A percentile compares a stretch with the other conserved stretches of the same genome.
phyloP scores from a whole-genome alignment of 2,113 vertebrate species.

The Cariama cristata region DNA sequence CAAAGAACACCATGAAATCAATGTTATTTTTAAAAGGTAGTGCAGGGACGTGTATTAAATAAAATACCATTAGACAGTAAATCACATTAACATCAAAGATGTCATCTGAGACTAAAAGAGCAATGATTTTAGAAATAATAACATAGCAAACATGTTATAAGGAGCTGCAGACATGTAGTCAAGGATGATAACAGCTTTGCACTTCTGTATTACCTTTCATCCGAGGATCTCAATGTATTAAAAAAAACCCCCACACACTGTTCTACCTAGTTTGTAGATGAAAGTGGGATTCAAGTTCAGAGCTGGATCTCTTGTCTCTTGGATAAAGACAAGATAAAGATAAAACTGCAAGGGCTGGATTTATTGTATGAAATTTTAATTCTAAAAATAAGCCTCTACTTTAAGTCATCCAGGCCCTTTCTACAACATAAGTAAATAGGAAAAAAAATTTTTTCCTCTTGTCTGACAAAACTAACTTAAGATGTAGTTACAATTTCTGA shows the following conservation, averaged over 20 bases:
- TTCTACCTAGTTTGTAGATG: neutral
- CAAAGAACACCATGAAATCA: neutral
- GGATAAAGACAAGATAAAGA: neutral
- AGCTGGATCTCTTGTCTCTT: neutral
- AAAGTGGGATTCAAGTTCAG: neutral
- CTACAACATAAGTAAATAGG: neutral
- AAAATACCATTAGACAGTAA: neutral
- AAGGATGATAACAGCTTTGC: neutral
- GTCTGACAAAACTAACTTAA: neutral
- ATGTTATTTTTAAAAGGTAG: neutral
- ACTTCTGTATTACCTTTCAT: neutral
- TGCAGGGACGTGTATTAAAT: neutral
- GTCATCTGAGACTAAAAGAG: neutral
- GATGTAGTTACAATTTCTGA: neutral
- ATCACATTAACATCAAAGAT: neutral
- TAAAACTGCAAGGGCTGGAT: neutral
- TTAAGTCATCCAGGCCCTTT: neutral
- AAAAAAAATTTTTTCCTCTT: neutral
- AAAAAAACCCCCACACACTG: neutral
- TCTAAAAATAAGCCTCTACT: neutral
- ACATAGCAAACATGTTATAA: neutral
- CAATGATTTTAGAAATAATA: neutral
- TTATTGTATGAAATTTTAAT: neutral
- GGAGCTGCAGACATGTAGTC: neutral
- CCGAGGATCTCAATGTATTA: neutral